Evolutionary conservation across 2,797 vertebrate genomes (phyloP), one percentile per base, ranked within the genome.

Genomic region (Premnoplex brunnescens): DNA sequence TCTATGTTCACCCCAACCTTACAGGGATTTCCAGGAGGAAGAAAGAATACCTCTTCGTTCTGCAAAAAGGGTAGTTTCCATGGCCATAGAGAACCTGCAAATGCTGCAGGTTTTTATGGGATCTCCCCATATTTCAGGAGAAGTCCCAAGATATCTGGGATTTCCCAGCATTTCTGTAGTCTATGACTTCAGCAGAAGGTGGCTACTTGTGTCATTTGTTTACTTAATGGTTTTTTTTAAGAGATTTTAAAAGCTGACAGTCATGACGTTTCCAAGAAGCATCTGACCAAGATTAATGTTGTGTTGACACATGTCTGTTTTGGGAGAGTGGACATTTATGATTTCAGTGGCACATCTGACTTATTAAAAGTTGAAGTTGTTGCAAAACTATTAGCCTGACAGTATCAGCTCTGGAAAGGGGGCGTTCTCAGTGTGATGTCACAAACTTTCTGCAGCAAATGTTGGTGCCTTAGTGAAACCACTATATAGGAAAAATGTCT

Each of bases 11-110:
- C 34, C 27, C 21, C 44, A 49, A 1, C 48, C 28, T 54, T 4
- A 3, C 24, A 10, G 96, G 82, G 79, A 54, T 94, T 96, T 96
- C 83, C 88, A 82, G 24, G 27, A 39, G 85, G 89, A 92, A 77
- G 84, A 63, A 84, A 66, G 55, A 90, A 76, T 37, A 18, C 6
- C 54, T 74, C 64, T 77, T 81, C 2, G 1, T 84, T 81, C 58
- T 76, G 26, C 58, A 69, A 72, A 68, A 76, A 30, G 7, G 44
- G 78, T 85, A 17, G 16, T 93, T 95, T 64, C 73, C 44, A 5
- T 6, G 11, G 36, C 27, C 0, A 0, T 37, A 60, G 66, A 82
- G 81, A 94, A 94, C 48, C 32, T 52, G 9, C 7, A 74, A 89
- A 78, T 78, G 34, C 51, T 7, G 0, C 12, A 3, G 0, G 0